Evolutionary conservation across 2,797 vertebrate genomes (phyloP).

Genomic region (Anableps anableps): DNA sequence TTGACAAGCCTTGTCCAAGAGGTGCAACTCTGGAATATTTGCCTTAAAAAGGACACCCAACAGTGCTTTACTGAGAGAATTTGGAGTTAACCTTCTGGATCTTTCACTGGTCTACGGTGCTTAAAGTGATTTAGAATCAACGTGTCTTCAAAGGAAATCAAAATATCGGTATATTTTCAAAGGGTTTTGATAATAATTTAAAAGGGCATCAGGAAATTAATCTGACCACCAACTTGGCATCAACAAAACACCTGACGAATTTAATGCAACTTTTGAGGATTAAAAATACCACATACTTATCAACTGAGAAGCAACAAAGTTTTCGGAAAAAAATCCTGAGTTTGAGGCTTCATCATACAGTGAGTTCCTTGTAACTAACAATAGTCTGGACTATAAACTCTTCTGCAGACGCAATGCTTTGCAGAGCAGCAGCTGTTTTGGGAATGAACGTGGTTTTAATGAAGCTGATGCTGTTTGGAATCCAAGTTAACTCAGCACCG

Average conservation of each 20-base stretch:
- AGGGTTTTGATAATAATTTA: neutral
- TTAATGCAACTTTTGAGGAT: conserved; percentile 1
- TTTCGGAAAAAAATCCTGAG: neutral
- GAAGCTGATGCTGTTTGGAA: conserved; percentile 30
- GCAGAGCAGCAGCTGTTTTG: neutral
- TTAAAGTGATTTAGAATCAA: neutral
- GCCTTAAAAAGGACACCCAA: neutral
- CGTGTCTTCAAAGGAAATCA: neutral
- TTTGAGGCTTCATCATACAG: neutral
- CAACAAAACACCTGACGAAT: neutral
- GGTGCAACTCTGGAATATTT: conserved; percentile 63
- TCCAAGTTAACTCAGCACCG: conserved; percentile 44
- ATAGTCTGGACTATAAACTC: neutral
- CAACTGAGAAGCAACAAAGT: neutral
- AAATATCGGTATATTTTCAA: neutral
- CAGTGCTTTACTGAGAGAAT: neutral
- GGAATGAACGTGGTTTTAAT: conserved; percentile 21
- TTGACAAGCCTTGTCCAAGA: conserved; percentile 77
- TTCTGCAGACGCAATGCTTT: conserved; percentile 31
- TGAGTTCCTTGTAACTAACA: neutral
- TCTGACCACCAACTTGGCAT: neutral
- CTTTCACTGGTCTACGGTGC: neutral
- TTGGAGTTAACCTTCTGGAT: neutral
- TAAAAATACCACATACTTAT: neutral
- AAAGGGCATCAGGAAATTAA: neutral